Evolutionary conservation across 1,140 invertebrate genomes (phyloP).

Genomic region (Saccostrea echinata): DNA sequence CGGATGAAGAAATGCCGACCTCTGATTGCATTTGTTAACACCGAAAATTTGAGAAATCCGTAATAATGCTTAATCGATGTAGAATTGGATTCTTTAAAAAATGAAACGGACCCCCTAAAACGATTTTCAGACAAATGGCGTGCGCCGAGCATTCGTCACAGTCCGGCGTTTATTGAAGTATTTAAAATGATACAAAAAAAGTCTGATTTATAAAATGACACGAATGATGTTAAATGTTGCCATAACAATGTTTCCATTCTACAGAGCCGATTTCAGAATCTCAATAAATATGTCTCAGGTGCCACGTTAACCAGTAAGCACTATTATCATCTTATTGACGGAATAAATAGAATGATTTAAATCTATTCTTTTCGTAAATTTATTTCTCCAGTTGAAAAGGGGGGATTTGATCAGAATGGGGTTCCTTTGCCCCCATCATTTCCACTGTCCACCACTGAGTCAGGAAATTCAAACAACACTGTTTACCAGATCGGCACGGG

Average conservation of each 20-base stretch:
- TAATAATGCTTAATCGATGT: conserved; percentile 6
- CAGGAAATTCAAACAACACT: background rate
- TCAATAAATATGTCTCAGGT: conserved; percentile 25
- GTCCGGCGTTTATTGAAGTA: conserved; percentile 3
- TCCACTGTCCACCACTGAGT: background rate
- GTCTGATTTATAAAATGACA: conserved; percentile 30
- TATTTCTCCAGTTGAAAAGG: background rate
- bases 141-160: conserved; percentile 22
- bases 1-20: background rate
- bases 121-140: conserved; percentile 16
- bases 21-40: background rate
- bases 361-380: conserved; percentile 23
- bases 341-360: conserved; percentile 28
- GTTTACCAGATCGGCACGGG: background rate
- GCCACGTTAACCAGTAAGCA: background rate
- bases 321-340: conserved; percentile 20
- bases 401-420: background rate
- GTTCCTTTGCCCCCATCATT: background rate
- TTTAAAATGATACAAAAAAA: conserved; percentile 17
- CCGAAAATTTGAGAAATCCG: conserved; percentile 32
- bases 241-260: conserved; percentile 20
- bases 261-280: background rate
- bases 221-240: conserved; percentile 25
- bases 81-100: background rate
- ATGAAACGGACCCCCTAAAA: background rate